phyloP scores from a whole-genome alignment of 2,113 vertebrate species.

The Dicrurus megarhynchus region DNA sequence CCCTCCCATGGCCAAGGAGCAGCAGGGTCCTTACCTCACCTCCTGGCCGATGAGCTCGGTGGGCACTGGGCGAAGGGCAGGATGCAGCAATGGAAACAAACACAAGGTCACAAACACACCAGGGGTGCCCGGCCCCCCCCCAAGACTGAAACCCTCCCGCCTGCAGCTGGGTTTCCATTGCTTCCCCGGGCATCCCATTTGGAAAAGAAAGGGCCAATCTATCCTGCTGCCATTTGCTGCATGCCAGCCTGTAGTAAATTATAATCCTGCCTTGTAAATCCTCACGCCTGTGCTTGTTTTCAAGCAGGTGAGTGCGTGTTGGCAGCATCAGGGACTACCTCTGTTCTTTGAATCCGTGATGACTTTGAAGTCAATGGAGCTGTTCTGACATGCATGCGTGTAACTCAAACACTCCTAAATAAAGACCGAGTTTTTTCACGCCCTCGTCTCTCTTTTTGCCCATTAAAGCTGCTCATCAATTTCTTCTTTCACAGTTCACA shows the following conservation, averaged over 20 bases:
- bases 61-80: constrained; percentile 63
- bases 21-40: constrained; percentile 86
- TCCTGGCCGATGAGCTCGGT: constrained; percentile 89
- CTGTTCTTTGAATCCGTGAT: neutral
- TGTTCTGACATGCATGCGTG: neutral
- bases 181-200: neutral
- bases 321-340: neutral
- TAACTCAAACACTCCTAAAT: neutral
- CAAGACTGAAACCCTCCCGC: neutral
- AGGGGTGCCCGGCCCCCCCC: rapidly evolving
- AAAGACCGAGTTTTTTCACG: neutral
- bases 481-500: neutral
- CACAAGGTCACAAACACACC: neutral
- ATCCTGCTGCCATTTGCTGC: neutral
- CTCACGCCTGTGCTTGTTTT: neutral
- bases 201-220: neutral
- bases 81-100: constrained; percentile 2
- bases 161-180: neutral
- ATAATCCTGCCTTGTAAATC: neutral
- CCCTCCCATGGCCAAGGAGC: neutral
- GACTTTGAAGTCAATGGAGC: neutral
- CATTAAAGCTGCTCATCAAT: neutral
- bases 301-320: neutral
- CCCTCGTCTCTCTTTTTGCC: neutral
- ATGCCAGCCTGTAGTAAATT: neutral